phyloP scores from a whole-genome alignment of 1,140 invertebrate species.

The Rhopalosiphum maidis region DNA sequence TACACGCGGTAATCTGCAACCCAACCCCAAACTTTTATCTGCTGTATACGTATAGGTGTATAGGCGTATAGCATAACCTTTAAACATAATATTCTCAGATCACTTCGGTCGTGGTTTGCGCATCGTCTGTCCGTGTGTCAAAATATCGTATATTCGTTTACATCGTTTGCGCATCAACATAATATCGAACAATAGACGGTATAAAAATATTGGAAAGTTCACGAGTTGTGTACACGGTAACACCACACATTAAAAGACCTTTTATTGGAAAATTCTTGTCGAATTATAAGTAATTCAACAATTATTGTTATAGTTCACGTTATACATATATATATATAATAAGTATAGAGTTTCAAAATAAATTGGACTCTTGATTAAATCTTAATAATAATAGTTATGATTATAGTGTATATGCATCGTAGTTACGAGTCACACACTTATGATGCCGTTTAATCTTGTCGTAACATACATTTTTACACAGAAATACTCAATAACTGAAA shows the following conservation, averaged over 20 bases:
- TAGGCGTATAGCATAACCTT: neutral
- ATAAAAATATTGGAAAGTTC: neutral
- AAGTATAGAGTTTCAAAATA: neutral
- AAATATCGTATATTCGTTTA: neutral
- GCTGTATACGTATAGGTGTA: too few species aligned
- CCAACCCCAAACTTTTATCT: neutral
- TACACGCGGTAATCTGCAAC: neutral
- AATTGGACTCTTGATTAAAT: neutral
- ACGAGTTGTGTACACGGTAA: neutral
- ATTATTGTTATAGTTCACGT: neutral
- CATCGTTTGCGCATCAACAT: neutral
- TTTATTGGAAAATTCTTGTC: neutral
- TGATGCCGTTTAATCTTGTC: neutral
- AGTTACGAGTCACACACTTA: too few species aligned
- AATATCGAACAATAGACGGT: neutral
- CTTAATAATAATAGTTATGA: neutral
- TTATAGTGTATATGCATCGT: too few species aligned
- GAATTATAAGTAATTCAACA: neutral
- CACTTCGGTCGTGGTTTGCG: neutral
- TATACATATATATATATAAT: too few species aligned
- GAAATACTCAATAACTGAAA: neutral
- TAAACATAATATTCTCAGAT: neutral
- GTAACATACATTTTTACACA: neutral
- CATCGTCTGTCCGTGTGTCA: neutral
- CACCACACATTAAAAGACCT: neutral